Percentiles rank a stretch among this genome's conserved stretches.
These are phyloP conservation scores for Scaeva pyrastri DNA, from an alignment of 2,888 invertebrate species.

Conservation along the genomic window DNA sequence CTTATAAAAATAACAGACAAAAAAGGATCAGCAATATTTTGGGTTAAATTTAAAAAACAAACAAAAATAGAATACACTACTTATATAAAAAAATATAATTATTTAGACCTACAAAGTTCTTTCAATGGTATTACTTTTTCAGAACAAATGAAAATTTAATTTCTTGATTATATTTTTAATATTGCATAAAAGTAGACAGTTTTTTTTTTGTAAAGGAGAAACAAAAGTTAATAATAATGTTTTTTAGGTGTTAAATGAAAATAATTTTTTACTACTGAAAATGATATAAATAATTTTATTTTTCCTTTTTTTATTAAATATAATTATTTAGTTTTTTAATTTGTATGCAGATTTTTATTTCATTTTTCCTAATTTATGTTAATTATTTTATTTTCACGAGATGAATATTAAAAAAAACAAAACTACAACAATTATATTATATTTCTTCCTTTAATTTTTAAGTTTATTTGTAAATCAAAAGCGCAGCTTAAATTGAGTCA, in stretches of 20 bases:
- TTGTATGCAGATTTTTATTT: conserved; percentile 41
- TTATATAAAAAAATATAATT: conserved; percentile 12
- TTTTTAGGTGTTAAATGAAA: conserved; percentile 39
- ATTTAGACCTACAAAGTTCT: conserved; percentile 60
- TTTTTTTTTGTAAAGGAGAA: conserved; percentile 12
- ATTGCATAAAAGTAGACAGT: conserved; percentile 33
- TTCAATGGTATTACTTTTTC: conserved; percentile 72
- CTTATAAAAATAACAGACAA: conserved; percentile 12
- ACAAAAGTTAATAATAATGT: conserved; percentile 14
- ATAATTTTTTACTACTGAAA: conserved; percentile 40
- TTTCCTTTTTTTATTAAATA: background rate
- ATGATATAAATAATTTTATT: conserved; percentile 34
- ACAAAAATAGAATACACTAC: conserved; percentile 21
- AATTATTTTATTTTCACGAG: conserved; percentile 30
- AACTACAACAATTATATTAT: conserved; percentile 20
- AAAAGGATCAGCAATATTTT: conserved; percentile 56
- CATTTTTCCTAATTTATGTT: conserved; percentile 59
- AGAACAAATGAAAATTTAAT: conserved; percentile 40
- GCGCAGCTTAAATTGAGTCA: conserved; percentile 74
- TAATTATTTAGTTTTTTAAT: conserved; percentile 49
- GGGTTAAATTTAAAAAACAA: conserved; percentile 42
- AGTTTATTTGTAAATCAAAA: conserved; percentile 43
- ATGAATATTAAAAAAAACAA: conserved; percentile 2
- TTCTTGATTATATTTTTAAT: conserved; percentile 36
- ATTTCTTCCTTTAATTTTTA: conserved; percentile 30